Evolutionary conservation across 2,888 invertebrate species (phyloP).

Genomic region (Diarsia mendica): DNA sequence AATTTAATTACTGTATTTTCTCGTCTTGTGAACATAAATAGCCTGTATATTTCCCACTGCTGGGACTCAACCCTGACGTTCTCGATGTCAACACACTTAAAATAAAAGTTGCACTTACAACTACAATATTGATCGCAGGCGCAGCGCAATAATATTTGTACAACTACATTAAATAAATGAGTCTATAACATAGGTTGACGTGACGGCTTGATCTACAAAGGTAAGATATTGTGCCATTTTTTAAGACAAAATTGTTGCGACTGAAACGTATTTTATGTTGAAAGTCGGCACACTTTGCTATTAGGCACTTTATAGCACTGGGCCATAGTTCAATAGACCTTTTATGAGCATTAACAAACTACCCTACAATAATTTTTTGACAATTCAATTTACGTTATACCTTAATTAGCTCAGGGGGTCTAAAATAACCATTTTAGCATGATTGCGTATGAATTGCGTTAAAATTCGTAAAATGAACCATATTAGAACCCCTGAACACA

Average conservation of each 20-base stretch:
- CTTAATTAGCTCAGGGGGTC: not conserved
- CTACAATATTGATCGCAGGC: conserved; percentile 51
- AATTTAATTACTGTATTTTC: not conserved
- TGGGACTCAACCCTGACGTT: not conserved
- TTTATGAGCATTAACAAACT: not conserved
- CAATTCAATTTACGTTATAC: not conserved
- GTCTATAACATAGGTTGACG: conserved; percentile 35
- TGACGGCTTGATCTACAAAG: conserved; percentile 38
- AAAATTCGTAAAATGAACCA: too few species aligned
- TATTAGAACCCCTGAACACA: not conserved
- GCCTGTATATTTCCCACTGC: not conserved
- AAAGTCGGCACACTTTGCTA: not conserved
- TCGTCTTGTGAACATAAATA: not conserved
- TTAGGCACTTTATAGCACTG: not conserved
- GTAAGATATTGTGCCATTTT: not conserved
- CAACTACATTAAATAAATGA: conserved; percentile 58
- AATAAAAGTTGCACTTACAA: conserved; percentile 53
- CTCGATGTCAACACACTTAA: conserved; percentile 24
- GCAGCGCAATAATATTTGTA: conserved; percentile 61
- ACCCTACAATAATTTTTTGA: not conserved
- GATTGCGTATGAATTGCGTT: too few species aligned
- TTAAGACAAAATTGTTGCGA: not conserved
- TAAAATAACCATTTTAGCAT: too few species aligned
- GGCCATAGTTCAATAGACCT: not conserved
- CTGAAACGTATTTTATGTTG: not conserved